Percentiles rank a stretch among this genome's conserved stretches.
Conservation (phyloP, 2,113 vertebrate genomes). For the Nanger granti region DNA sequence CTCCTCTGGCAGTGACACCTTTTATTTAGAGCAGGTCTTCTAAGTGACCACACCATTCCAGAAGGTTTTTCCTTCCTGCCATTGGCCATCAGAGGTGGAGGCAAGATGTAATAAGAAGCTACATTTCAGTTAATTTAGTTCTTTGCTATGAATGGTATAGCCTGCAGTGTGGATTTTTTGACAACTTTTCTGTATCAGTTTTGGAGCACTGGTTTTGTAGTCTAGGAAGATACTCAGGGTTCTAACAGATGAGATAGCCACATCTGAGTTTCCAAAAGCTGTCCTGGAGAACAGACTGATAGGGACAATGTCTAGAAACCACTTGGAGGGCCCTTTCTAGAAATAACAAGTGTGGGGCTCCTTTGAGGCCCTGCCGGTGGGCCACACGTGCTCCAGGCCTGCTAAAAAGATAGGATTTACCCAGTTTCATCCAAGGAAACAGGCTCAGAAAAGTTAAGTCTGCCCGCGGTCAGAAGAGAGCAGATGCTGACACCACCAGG, state of each 20-base stretch:
- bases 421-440: not conserved
- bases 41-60: not conserved
- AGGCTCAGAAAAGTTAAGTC: not conserved
- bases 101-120: not conserved
- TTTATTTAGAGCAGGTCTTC: not conserved
- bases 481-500: not conserved
- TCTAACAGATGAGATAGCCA: rapidly evolving
- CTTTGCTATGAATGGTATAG: not conserved
- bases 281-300: not conserved
- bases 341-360: not conserved
- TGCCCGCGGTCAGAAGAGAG: not conserved
- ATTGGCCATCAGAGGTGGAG: not conserved
- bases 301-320: not conserved
- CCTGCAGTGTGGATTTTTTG: not conserved
- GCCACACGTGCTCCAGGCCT: not conserved
- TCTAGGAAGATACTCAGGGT: not conserved
- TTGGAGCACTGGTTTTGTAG: not conserved
- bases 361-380: not conserved
- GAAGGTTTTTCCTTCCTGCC: not conserved
- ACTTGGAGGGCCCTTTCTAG: not conserved
- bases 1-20: not conserved
- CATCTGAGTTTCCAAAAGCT: not conserved
- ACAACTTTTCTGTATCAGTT: constrained; percentile 10
- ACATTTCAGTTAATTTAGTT: too few species aligned
- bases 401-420: not conserved